Percentiles rank a stretch among this genome's conserved stretches.
These are phyloP conservation scores for Meloidogyne exigua DNA, from an alignment of 1,140 invertebrate genomes.

Conservation along the genomic window DNA sequence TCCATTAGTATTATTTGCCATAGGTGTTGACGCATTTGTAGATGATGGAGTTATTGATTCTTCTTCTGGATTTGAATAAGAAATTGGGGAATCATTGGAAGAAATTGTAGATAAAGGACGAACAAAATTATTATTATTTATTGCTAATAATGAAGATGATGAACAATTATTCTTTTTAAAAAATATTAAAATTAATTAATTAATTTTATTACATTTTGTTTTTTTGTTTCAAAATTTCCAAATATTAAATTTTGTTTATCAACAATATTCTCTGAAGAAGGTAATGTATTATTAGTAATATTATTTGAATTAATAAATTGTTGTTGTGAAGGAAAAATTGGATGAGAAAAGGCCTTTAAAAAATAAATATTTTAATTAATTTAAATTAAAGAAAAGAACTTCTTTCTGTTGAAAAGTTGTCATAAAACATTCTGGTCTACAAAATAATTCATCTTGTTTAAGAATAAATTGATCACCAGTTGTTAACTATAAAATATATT, in stretches of 20 bases:
- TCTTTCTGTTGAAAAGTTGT: background rate
- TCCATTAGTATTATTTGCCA: constrained; percentile 18
- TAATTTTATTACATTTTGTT: too few relatives aligned
- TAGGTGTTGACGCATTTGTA: constrained; percentile 28
- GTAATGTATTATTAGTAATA: background rate
- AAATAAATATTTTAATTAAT: background rate
- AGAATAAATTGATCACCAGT: constrained; percentile 27
- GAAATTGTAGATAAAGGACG: constrained; percentile 14
- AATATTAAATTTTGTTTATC: background rate
- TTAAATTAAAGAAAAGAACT: background rate
- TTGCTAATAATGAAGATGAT: too few relatives aligned
- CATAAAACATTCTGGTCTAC: constrained; percentile 29
- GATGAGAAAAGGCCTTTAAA: background rate
- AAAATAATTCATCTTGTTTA: constrained; percentile 19
- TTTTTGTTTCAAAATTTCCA: too few relatives aligned
- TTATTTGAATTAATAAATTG: background rate
- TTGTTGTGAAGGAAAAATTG: background rate
- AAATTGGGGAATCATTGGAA: constrained; percentile 17
- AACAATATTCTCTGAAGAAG: background rate
- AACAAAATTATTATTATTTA: background rate
- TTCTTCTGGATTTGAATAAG: constrained; percentile 23
- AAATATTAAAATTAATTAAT: too few relatives aligned
- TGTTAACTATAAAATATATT: background rate
- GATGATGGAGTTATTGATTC: constrained; percentile 25
- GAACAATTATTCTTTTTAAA: background rate